Conservation (phyloP, 2,888 invertebrate genomes). For the Sphaeridia pumilis region DNA sequence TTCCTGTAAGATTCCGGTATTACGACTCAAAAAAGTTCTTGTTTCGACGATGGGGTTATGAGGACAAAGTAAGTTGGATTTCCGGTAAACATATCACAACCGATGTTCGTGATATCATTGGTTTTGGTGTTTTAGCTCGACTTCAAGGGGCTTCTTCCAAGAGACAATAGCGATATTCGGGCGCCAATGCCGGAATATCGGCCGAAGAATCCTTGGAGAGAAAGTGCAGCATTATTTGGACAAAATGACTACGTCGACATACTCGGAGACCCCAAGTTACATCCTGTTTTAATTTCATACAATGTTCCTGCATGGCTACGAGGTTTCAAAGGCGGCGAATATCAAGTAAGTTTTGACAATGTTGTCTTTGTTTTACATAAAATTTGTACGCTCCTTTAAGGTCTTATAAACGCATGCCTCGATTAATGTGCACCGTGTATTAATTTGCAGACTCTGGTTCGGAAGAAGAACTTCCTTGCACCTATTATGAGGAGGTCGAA, state of each 20-base stretch:
- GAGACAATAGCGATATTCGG: constrained; percentile 44
- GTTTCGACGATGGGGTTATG: constrained; percentile 57
- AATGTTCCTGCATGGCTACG: constrained; percentile 79
- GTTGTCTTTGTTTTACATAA: neutral
- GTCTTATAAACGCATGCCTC: no score
- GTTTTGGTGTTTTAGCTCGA: constrained; percentile 17
- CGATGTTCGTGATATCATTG: neutral
- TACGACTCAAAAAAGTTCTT: constrained; percentile 53
- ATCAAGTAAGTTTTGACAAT: constrained; percentile 52
- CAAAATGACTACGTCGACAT: constrained; percentile 98
- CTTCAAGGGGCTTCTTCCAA: constrained; percentile 55
- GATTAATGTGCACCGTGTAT: no score
- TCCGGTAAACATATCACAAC: neutral
- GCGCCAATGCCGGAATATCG: constrained; percentile 53
- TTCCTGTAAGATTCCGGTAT: constrained; percentile 47
- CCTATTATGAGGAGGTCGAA: constrained; percentile 48
- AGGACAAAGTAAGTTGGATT: constrained; percentile 47
- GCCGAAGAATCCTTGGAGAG: constrained; percentile 62
- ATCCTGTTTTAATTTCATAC: constrained; percentile 74
- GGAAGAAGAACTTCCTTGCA: constrained; percentile 57
- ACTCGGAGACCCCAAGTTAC: constrained; percentile 66
- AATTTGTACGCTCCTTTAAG: neutral
- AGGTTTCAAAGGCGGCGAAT: constrained; percentile 77
- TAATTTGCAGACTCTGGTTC: constrained; percentile 44
- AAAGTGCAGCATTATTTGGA: constrained; percentile 71